Conservation (phyloP, 2,113 vertebrate species). For the Rhinogobius similis region DNA sequence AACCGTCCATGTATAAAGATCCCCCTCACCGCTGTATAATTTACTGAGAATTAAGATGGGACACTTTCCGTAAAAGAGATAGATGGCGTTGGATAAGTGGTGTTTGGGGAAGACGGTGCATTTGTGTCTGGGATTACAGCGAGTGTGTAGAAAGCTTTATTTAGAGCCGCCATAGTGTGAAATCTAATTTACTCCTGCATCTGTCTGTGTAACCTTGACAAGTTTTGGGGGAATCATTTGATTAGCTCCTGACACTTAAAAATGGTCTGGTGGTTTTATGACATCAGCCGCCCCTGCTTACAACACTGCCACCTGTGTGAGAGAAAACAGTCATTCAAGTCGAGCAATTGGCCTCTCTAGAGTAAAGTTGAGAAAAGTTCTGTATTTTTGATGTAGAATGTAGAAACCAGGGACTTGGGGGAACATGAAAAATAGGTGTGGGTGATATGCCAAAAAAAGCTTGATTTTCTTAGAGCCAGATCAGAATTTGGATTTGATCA, state of each 20-base stretch:
- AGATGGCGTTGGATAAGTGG: neutral
- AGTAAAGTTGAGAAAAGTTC: neutral
- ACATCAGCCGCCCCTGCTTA: slow-evolving; percentile 41
- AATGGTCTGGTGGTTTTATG: slow-evolving; percentile 65
- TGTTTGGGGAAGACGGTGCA: neutral
- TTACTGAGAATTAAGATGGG: slow-evolving; percentile 4
- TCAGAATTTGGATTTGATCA: too few relatives aligned
- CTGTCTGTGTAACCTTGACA: slow-evolving; percentile 72
- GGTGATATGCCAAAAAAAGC: too few relatives aligned
- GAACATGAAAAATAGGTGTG: too few relatives aligned
- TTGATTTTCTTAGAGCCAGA: too few relatives aligned
- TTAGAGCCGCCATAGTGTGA: slow-evolving; percentile 60
- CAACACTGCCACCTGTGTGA: neutral
- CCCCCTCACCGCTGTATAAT: neutral
- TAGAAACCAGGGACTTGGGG: too few relatives aligned
- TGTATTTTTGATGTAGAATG: too few relatives aligned
- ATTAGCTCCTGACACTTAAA: slow-evolving; percentile 69
- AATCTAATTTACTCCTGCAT: slow-evolving; percentile 71
- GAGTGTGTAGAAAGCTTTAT: slow-evolving; percentile 54
- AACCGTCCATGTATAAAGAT: neutral
- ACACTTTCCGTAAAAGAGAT: slow-evolving; percentile 3
- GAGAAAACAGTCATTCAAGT: neutral
- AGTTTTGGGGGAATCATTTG: slow-evolving; percentile 70
- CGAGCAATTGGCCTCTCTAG: neutral
- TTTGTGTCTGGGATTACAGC: slow-evolving; percentile 29